Percentiles rank a stretch among this genome's conserved stretches.
Evolutionary conservation across 2,888 invertebrate genomes (phyloP).

Genomic region (Podabrus alpinus): DNA sequence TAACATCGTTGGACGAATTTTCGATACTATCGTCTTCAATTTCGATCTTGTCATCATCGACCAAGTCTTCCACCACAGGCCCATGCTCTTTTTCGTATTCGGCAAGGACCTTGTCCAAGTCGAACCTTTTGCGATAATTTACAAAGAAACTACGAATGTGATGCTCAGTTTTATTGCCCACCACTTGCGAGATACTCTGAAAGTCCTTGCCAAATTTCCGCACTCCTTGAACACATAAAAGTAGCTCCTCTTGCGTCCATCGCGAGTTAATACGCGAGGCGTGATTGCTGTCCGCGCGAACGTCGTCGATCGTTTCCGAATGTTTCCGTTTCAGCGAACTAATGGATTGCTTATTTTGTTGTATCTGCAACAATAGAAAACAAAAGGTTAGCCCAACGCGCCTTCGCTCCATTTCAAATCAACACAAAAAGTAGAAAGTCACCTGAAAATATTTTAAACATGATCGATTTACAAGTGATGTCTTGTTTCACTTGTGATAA

Average conservation of each 20-base stretch:
- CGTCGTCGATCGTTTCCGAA: constrained; percentile 55
- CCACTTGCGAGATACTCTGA: constrained; percentile 90
- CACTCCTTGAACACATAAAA: constrained; percentile 88
- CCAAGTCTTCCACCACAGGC: constrained; percentile 46
- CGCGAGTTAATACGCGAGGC: constrained; percentile 74
- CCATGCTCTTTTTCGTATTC: constrained; percentile 84
- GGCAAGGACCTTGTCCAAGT: constrained; percentile 82
- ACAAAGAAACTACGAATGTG: constrained; percentile 91
- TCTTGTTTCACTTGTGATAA: constrained; percentile 20
- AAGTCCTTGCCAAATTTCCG: constrained; percentile 86
- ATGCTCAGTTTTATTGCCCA: constrained; percentile 93
- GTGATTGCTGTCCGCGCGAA: constrained; percentile 49
- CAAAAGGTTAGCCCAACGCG: background rate
- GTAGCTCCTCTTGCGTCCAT: constrained; percentile 92
- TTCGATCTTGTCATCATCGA: constrained; percentile 40
- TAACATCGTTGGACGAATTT: constrained; percentile 51
- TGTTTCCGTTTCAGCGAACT: constrained; percentile 84
- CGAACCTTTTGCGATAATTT: constrained; percentile 86
- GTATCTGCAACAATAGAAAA: constrained; percentile 70
- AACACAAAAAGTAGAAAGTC: constrained; percentile 16
- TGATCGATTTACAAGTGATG: constrained; percentile 10
- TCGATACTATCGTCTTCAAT: constrained; percentile 43
- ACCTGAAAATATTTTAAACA: constrained; percentile 12
- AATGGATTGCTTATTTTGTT: constrained; percentile 90
- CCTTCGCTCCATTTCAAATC: constrained; percentile 14